Base-by-base conservation (phyloP, 1,140 invertebrate genomes). In the Camponotus pennsylvanicus region DNA sequence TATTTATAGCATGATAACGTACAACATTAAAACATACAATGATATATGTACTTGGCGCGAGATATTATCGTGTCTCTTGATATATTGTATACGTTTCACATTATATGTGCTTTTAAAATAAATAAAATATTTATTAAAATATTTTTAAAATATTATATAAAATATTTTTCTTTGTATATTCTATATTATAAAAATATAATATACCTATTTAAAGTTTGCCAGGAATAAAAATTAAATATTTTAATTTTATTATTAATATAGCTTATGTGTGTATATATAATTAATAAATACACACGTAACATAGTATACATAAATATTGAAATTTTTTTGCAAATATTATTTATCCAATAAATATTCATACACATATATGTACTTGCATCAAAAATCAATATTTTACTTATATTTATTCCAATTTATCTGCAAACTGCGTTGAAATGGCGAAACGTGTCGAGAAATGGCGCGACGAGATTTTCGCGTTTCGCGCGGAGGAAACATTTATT, bases 391-490 rank as follows among this genome's bases (percentile, higher is more conserved):
- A 3, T 52, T 32, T 70, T 71, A 40, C 40, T 49, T 37, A 18
- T 40, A 27, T 69, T 69, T 55, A 59, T 15, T 34, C 11, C 27
- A 40, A 61, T 15, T 66, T 59, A 34, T 61, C 32, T 34, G 13
- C 15, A 15, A 82, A 71, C 42, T 34, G 37, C 9, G 18, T 45
- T 13, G 40, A 3, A 45, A 61, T 70, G 3, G 21, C 52, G 21
- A 18, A 40, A 71, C 52, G 52, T 82, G 66, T 73, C 32, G 45
- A 15, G 21, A 4, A 32, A 34, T 34, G 45, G 7, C 34, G 69
- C 55, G 55, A 61, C 13, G 55, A 73, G 42, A 83, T 82, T 82
- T 73, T 40, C 52, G 78, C 67, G 40, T 55, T 11, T 64, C 61
- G 11, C n/a, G 45, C 63, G 15, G 9, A 34, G 6, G n/a, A 27